Percentiles rank a stretch among this genome's conserved stretches.
phyloP scores from a whole-genome alignment of 2,113 vertebrate genomes.

The Rhipidura dahli region DNA sequence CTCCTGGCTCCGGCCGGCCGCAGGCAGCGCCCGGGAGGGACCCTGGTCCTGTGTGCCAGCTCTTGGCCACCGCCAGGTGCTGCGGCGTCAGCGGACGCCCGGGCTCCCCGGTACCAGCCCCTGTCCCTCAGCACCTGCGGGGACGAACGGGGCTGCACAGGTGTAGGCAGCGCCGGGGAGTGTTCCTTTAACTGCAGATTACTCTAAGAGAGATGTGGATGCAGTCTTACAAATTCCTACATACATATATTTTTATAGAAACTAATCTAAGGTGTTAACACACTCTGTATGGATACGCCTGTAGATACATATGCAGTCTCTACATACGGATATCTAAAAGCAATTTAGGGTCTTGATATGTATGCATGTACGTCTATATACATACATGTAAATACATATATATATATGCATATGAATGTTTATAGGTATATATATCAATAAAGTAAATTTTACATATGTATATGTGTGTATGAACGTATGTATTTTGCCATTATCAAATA shows the following conservation, averaged over 20 bases:
- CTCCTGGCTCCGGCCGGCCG: background rate
- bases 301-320: background rate
- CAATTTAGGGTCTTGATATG: background rate
- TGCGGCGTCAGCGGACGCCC: background rate
- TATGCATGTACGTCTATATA: too few species aligned
- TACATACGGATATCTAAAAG: background rate
- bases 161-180: accelerated
- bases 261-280: background rate
- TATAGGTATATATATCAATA: background rate
- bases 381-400: accelerated
- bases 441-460: background rate
- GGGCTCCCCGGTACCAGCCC: accelerated
- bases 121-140: accelerated
- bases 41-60: background rate
- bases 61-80: background rate
- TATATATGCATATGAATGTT: too few species aligned
- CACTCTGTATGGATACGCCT: accelerated
- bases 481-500: background rate
- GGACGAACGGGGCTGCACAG: background rate
- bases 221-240: accelerated
- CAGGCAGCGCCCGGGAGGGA: background rate
- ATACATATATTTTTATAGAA: accelerated
- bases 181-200: accelerated
- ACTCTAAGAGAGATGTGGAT: accelerated
- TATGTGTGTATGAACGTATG: background rate